phyloP scores from a whole-genome alignment of 2,888 invertebrate genomes.

The Germaria angustata region DNA sequence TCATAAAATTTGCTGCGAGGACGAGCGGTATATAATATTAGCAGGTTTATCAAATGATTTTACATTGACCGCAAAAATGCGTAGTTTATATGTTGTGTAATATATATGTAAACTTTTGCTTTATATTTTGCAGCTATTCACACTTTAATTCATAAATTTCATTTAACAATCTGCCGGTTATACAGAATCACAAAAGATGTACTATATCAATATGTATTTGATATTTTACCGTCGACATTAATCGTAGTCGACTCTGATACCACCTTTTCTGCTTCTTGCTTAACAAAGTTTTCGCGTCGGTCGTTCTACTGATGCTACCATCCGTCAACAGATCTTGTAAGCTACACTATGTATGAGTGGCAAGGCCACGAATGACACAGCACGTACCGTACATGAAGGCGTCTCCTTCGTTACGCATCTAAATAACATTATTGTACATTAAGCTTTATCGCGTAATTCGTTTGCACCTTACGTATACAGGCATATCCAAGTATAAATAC shows the following conservation, averaged over 20 bases:
- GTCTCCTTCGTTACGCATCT: slow-evolving; percentile 31
- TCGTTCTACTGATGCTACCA: slow-evolving; percentile 32
- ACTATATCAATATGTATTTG: neutral
- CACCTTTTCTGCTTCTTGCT: slow-evolving; percentile 35
- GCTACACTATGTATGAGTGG: slow-evolving; percentile 43
- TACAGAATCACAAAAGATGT: neutral
- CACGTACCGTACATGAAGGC: slow-evolving; percentile 49
- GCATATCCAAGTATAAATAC: neutral
- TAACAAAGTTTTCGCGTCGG: slow-evolving; percentile 12
- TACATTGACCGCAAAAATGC: too few relatives aligned
- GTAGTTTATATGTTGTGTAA: too few relatives aligned
- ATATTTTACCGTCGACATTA: neutral
- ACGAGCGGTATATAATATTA: too few relatives aligned
- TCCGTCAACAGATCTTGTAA: slow-evolving; percentile 18
- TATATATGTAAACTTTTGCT: too few relatives aligned
- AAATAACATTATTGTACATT: neutral
- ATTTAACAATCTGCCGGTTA: neutral
- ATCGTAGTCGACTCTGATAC: slow-evolving; percentile 4
- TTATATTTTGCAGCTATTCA: too few relatives aligned
- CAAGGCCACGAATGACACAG: slow-evolving; percentile 60
- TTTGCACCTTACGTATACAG: neutral
- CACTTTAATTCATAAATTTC: neutral
- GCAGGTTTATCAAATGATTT: too few relatives aligned
- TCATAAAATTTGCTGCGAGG: too few relatives aligned
- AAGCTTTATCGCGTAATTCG: neutral